Evolutionary conservation across 30 jellyfish, hydroid and myxozoan genomes (phyloP), one percentile per base, ranked within the genome.

Genomic region (Cassiopea andromeda): DNA sequence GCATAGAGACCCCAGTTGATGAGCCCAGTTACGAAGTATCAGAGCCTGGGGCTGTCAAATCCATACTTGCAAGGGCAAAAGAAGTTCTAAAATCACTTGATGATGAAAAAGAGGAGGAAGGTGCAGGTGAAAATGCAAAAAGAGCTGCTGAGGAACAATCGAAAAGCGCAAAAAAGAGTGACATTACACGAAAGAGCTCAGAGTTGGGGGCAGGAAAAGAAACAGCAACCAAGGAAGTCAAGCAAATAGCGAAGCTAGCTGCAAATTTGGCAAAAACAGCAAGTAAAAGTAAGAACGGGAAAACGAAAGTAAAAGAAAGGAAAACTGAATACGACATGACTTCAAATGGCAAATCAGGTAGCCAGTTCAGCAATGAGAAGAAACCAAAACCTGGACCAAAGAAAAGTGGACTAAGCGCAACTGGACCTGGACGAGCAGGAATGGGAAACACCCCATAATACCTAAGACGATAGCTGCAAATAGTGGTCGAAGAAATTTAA

Each of bases 341-440:
- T 7, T 18, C 85, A 43, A 19, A 69, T 8, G 78, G 73, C 66
- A 48, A 60, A 9, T 17, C 82, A 75, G 54, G 54, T 6, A 60
- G 83, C 71, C 84, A 87, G 19, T 78, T 76, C 47, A 73, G 85
- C 45, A 64, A 48, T 27, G 96, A 48, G 46, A 85, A 85, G 89
- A 94, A 87, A 60, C 97, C 98, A 61, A 82, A 80, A 77, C 97
- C 97, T 49, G 98, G 97, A 59, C 93, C 94, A 45, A 87, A 87
- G 85, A 85, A 90, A 84, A 84, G 83, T 44, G 94, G 93, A 50
- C 92, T 85, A 9, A 80, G 95, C n/a, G 97, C 93, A 67, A 85
- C 95, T 7, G 97, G 97, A 19, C 94, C 98, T 14, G 97, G 98
- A 2, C 83, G 98, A 60, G 98, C 97, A 46, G 98, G 98, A 13